A percentile compares a stretch with the other conserved stretches of the same genome.
Evolutionary conservation across 2,113 vertebrate genomes (phyloP).

Genomic region (Melanostigma gelatinosum): DNA sequence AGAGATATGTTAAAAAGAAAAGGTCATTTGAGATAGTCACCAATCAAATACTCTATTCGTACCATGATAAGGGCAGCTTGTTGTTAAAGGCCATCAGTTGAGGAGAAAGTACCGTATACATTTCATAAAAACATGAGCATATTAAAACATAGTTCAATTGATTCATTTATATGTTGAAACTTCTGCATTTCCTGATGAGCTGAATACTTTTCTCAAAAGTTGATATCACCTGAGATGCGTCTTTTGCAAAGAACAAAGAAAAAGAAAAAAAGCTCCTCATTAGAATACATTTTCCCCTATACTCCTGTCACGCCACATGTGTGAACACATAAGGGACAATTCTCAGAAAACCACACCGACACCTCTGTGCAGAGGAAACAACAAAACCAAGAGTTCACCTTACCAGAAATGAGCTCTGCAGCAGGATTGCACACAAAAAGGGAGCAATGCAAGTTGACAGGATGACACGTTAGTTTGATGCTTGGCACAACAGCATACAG

Average conservation of each 20-base stretch:
- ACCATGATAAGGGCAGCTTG: background rate
- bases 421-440: conserved; percentile 62
- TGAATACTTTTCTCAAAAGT: background rate
- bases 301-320: background rate
- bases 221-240: background rate
- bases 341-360: conserved; percentile 69
- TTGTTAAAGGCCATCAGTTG: background rate
- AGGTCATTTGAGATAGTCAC: background rate
- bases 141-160: background rate
- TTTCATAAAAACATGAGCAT: background rate
- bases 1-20: background rate
- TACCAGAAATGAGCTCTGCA: conserved; percentile 73
- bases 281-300: background rate
- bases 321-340: conserved; percentile 30
- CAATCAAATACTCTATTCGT: background rate
- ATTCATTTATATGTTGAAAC: background rate
- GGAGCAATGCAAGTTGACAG: conserved; percentile 34
- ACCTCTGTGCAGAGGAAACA: conserved; percentile 62
- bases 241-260: background rate
- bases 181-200: background rate
- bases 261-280: conserved; percentile 16
- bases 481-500: conserved; percentile 10
- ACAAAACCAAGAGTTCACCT: conserved; percentile 51
- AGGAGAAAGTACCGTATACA: background rate
- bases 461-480: conserved; percentile 27